Percentiles rank a stretch among this genome's conserved stretches.
These are phyloP conservation scores for Saguinus oedipus DNA, from an alignment of 2,797 vertebrate species.

Conservation along the genomic window DNA sequence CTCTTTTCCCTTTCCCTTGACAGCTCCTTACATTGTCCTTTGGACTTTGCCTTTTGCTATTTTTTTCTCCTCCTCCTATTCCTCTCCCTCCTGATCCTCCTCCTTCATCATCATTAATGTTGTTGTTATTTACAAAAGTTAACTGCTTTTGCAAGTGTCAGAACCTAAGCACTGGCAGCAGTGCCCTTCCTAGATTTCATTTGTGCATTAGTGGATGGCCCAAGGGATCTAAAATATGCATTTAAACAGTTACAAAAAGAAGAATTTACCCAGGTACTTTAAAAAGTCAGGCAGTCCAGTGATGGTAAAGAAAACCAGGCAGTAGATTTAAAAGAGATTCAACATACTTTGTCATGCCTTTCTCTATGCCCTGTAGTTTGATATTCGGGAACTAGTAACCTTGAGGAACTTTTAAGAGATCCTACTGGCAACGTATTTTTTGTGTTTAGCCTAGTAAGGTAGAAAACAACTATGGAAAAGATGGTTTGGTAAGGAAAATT, in stretches of 20 bases:
- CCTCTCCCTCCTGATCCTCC: neutral
- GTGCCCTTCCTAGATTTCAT: neutral
- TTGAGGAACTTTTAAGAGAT: neutral
- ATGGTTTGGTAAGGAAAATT: constrained; percentile 6
- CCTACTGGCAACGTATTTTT: constrained; percentile 10
- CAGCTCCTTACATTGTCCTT: constrained; percentile 23
- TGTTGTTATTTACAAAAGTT: constrained; percentile 12
- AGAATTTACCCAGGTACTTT: constrained; percentile 20
- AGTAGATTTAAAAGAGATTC: constrained; percentile 10
- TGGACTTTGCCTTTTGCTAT: constrained; percentile 28
- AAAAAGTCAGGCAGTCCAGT: neutral
- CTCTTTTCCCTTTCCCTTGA: neutral
- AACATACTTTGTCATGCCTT: neutral
- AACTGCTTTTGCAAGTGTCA: constrained; percentile 18
- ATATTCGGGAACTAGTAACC: constrained; percentile 28
- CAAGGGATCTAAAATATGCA: neutral
- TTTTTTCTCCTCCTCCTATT: neutral
- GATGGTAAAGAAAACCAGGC: neutral
- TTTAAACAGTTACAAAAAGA: constrained; percentile 18
- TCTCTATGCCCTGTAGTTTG: neutral
- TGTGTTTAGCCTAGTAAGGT: constrained; percentile 28
- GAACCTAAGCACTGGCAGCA: neutral
- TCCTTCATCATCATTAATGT: neutral
- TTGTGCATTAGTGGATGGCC: neutral
- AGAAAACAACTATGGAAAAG: neutral